These are phyloP conservation scores for Steinernema scapterisci DNA, from an alignment of 2,888 invertebrate species.

Conservation along the genomic window DNA sequence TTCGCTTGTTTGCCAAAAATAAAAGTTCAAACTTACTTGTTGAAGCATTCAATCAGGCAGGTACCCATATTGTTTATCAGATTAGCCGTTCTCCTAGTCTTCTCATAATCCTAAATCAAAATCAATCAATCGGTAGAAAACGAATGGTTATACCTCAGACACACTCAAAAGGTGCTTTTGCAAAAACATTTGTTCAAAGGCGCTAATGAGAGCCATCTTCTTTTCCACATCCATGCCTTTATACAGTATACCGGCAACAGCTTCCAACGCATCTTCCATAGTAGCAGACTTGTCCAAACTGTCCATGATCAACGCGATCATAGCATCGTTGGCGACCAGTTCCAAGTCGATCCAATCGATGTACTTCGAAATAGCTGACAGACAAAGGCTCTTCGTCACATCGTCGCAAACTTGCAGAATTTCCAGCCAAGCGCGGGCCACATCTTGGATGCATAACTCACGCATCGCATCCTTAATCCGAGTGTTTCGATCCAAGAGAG, in stretches of 20 bases:
- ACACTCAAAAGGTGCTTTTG: constrained; percentile 44
- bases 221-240: constrained; percentile 74
- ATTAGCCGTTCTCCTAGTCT: constrained; percentile 47
- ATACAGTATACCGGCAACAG: constrained; percentile 71
- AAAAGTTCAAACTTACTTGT: constrained; percentile 13
- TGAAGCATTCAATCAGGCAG: constrained; percentile 3
- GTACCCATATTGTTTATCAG: constrained; percentile 47
- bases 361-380: constrained; percentile 72
- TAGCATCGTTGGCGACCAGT: constrained; percentile 73
- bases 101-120: constrained; percentile 42
- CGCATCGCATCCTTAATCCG: constrained; percentile 73
- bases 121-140: neutral
- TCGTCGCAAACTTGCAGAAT: constrained; percentile 67
- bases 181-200: constrained; percentile 41
- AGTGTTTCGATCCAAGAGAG: constrained; percentile 71
- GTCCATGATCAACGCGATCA: constrained; percentile 70
- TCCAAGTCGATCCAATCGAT: constrained; percentile 74
- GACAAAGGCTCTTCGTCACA: constrained; percentile 65
- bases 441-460: constrained; percentile 71
- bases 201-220: constrained; percentile 71
- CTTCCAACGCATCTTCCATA: constrained; percentile 70
- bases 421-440: constrained; percentile 73
- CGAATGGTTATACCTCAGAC: constrained; percentile 38
- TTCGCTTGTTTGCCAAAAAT: constrained; percentile 43
- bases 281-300: constrained; percentile 43